Evolutionary conservation across 2,113 vertebrate genomes (phyloP).

Genomic region (Pygoscelis antarcticus): DNA sequence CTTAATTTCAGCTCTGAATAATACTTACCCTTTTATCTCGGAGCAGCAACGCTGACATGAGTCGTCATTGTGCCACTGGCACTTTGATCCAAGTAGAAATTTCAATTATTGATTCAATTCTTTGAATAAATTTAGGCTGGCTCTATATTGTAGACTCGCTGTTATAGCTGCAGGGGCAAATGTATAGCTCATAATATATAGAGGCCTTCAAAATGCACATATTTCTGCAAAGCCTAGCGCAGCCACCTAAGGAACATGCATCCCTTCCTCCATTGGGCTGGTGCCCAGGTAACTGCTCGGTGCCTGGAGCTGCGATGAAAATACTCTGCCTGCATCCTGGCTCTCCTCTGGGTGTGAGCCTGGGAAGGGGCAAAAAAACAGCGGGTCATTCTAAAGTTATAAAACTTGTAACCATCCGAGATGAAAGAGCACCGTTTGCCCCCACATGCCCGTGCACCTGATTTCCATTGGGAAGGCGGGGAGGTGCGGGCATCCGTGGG

Average conservation of each 20-base stretch:
- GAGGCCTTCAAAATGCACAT: not conserved
- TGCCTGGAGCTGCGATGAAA: not conserved
- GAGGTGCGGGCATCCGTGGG: not conserved
- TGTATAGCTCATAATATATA: not conserved
- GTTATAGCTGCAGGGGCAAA: not conserved
- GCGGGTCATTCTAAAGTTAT: not conserved
- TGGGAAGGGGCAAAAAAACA: accelerated
- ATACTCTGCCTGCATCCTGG: not conserved
- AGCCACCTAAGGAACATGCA: not conserved
- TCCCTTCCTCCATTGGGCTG: accelerated
- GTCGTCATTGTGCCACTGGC: not conserved
- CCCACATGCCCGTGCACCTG: not conserved
- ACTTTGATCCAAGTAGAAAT: constrained; percentile 33
- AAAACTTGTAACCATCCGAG: not conserved
- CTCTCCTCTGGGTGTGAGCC: not conserved
- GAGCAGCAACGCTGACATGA: not conserved
- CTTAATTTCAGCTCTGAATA: not conserved
- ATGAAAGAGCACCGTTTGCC: constrained; percentile 16
- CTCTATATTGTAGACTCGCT: not conserved
- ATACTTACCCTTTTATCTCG: constrained; percentile 5
- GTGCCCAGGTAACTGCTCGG: not conserved
- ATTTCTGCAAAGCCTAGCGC: not conserved
- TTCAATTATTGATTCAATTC: constrained; percentile 38
- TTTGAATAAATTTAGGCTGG: not conserved
- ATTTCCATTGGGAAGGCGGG: not conserved